phyloP scores from a whole-genome alignment of 2,888 invertebrate genomes.

The Selenia dentaria region DNA sequence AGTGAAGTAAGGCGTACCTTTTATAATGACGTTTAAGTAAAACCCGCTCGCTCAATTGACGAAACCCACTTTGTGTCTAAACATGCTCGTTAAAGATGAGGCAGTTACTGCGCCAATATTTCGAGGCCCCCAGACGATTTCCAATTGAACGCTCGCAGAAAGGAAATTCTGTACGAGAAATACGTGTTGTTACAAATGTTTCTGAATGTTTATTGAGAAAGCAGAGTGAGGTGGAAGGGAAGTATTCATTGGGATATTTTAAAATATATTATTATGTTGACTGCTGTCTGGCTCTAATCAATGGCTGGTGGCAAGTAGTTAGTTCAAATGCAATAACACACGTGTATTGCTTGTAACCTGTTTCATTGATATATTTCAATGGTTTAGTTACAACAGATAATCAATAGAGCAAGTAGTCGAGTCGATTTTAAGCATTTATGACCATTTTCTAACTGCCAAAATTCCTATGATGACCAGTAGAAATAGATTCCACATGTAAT shows the following conservation, averaged over 20 bases:
- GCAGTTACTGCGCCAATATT: slow-evolving; percentile 32
- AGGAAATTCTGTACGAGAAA: slow-evolving; percentile 37
- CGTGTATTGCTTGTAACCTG: too few species aligned
- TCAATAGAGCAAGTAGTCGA: too few species aligned
- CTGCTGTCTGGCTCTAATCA: too few species aligned
- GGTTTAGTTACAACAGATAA: too few species aligned
- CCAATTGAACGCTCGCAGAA: slow-evolving; percentile 42
- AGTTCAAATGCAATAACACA: too few species aligned
- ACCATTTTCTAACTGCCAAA: too few species aligned
- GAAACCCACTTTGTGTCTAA: slow-evolving; percentile 41
- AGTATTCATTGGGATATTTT: neutral
- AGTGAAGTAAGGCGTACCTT: slow-evolving; percentile 31
- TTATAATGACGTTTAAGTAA: slow-evolving; percentile 51
- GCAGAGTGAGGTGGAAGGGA: neutral
- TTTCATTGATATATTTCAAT: too few species aligned
- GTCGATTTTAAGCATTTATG: too few species aligned
- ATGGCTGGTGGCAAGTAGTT: too few species aligned
- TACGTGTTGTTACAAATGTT: slow-evolving; percentile 31
- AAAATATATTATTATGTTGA: neutral
- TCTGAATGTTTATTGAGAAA: slow-evolving; percentile 20
- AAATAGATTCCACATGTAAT: too few species aligned
- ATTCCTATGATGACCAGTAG: too few species aligned
- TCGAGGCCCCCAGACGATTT: slow-evolving; percentile 39
- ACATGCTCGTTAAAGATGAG: slow-evolving; percentile 46
- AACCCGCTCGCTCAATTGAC: slow-evolving; percentile 41